Evolutionary conservation across 2,888 invertebrate genomes (phyloP).

Genomic region (Panzeria rudis): DNA sequence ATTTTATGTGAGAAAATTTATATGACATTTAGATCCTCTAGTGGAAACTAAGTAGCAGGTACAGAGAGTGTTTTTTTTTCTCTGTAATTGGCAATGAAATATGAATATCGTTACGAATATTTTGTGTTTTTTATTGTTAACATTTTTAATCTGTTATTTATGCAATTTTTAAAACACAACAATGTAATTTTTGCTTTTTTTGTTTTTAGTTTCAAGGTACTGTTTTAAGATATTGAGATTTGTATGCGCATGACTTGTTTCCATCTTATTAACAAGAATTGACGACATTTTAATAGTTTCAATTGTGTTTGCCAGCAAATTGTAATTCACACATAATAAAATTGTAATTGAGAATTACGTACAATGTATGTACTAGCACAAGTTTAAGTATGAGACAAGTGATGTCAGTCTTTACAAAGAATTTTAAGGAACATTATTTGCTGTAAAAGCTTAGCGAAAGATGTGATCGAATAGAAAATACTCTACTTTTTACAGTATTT

Average conservation of each 20-base stretch:
- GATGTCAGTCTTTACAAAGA: slow-evolving; percentile 62
- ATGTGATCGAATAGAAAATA: background rate
- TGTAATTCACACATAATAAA: slow-evolving; percentile 68
- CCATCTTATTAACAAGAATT: slow-evolving; percentile 70
- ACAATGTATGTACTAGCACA: background rate
- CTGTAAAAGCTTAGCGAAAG: background rate
- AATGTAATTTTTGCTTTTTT: slow-evolving; percentile 46
- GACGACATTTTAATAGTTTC: slow-evolving; percentile 66
- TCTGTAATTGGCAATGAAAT: slow-evolving; percentile 8
- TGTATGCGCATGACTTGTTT: slow-evolving; percentile 71
- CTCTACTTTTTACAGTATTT: background rate
- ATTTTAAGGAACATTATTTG: slow-evolving; percentile 23
- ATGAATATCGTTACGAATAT: background rate
- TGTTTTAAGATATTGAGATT: slow-evolving; percentile 46
- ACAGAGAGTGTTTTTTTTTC: background rate
- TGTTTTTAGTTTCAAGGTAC: slow-evolving; percentile 61
- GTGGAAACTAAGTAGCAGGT: background rate
- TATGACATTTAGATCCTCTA: slow-evolving; percentile 49
- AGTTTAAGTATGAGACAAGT: slow-evolving; percentile 34
- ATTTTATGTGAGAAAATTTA: slow-evolving; percentile 56
- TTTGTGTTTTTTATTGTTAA: slow-evolving; percentile 6
- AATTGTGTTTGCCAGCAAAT: slow-evolving; percentile 58
- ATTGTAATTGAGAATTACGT: slow-evolving; percentile 29
- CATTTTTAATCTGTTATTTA: slow-evolving; percentile 55
- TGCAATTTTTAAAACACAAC: slow-evolving; percentile 29